Conservation (phyloP, 2,113 vertebrate genomes). For the Amphiprion ocellaris region DNA sequence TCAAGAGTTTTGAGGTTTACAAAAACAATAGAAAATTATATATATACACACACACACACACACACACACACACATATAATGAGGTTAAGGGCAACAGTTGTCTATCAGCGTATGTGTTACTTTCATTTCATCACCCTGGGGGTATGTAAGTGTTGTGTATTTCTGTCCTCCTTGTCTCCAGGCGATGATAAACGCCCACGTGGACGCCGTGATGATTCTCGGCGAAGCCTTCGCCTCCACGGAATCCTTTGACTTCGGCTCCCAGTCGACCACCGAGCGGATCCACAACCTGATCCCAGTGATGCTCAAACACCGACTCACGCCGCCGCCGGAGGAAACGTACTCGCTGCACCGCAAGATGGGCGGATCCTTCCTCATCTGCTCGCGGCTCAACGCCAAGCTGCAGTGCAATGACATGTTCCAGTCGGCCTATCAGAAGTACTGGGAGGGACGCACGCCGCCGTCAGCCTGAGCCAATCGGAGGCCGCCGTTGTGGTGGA, state of each 20-base stretch:
- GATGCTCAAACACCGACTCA: slow-evolving; percentile 95
- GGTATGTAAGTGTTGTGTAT: background rate
- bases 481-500: slow-evolving; percentile 21
- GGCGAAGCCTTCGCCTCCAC: slow-evolving; percentile 94
- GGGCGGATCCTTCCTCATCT: slow-evolving; percentile 99
- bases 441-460: slow-evolving; percentile 83
- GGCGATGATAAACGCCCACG: slow-evolving; percentile 94
- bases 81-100: no score
- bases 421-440: slow-evolving; percentile 87
- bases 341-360: slow-evolving; percentile 98
- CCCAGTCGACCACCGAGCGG: slow-evolving; percentile 94
- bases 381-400: slow-evolving; percentile 92
- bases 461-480: slow-evolving; percentile 40
- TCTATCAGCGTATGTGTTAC: no score
- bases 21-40: no score
- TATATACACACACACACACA: no score
- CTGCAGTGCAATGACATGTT: slow-evolving; percentile 94
- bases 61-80: no score
- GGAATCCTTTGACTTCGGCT: slow-evolving; percentile 90
- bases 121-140: no score
- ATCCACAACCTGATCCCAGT: slow-evolving; percentile 96
- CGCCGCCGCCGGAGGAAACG: slow-evolving; percentile 96
- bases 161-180: slow-evolving; percentile 52
- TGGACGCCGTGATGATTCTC: slow-evolving; percentile 97
- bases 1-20: no score